Base-by-base conservation (phyloP, 2,888 invertebrate species). In the Chrysotoxum bicinctum region DNA sequence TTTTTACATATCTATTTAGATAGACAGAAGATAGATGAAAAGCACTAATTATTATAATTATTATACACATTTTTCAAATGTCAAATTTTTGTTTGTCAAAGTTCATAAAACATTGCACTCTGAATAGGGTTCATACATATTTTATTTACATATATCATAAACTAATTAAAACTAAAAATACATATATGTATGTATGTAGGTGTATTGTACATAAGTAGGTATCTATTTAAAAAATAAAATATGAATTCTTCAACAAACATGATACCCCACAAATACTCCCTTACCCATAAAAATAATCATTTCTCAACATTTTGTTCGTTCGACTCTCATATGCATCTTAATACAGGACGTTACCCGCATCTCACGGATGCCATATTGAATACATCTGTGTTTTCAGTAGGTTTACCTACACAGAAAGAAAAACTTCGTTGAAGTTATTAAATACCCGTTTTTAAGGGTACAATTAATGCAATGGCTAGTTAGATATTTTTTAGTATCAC, bases 341-440 rank as follows among this genome's bases (percentile, higher is more conserved):
- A 19, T 21, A 32, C 21, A 35, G 10, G 50, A 12, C 35, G 21
- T 35, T 21, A n/a, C 32, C 14, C 45, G n/a, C 48, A 66, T 50
- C n/a, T 50, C 48, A n/a, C 10, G 14, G 23, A 50, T 64, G 12
- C 14, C 64, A 32, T 32, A 10, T 23, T 35, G 14, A 23, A 23
- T 50, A 23, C 21, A 48, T 35, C 35, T 66, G 21, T 48, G 21
- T 21, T 35, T 7, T 14, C 7, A 35, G 21, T 21, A 9, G 8
- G 12, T 35, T 8, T 14, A 58, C 35, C 14, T 21, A 58, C 58
- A 58, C 35, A 21, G 58, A 58, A 37, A 58, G 50, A 50, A 62
- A 60, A 58, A 14, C 37, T 35, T 0, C 12, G 4, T 1, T 12
- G 12, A 35, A 35, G 10, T 35, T 10, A 12, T 10, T 35, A 12